These are phyloP conservation scores for Ectemnius lituratus DNA, from an alignment of 2,888 invertebrate species.

Conservation along the genomic window DNA sequence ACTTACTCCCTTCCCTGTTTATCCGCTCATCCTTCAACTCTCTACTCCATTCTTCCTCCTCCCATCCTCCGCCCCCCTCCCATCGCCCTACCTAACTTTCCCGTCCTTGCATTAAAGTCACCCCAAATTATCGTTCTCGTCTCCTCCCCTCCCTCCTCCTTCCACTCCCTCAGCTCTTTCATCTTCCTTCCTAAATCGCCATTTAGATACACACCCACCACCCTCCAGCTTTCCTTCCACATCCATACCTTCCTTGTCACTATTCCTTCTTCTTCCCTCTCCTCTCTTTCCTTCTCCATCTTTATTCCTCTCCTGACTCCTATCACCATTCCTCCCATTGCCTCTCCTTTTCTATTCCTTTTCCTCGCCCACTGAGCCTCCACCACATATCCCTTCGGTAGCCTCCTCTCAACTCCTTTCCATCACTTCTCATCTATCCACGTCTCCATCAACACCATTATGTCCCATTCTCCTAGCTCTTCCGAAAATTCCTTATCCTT, in stretches of 20 bases:
- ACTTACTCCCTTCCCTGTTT: constrained; percentile 24
- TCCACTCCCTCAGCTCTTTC: background rate
- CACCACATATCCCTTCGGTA: no score
- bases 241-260: no score
- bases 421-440: constrained; percentile 50
- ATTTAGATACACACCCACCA: constrained; percentile 18
- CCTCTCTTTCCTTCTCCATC: background rate
- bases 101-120: constrained; percentile 39
- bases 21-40: background rate
- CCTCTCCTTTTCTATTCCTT: background rate
- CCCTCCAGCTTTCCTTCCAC: constrained; percentile 10
- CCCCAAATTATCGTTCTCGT: background rate
- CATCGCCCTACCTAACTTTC: constrained; percentile 3
- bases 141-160: background rate
- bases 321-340: constrained; percentile 16
- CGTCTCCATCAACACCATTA: constrained; percentile 42
- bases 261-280: background rate
- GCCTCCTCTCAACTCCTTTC: constrained; percentile 26
- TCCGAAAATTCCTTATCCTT: constrained; percentile 49
- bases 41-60: constrained; percentile 13
- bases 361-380: constrained; percentile 13
- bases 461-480: constrained; percentile 33
- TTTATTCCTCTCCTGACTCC: constrained; percentile 13
- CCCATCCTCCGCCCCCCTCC: constrained; percentile 10
- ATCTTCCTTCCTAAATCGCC: background rate